A percentile compares a stretch with the other conserved stretches of the same genome.
These are phyloP conservation scores for Zygaena filipendulae DNA, from an alignment of 2,888 invertebrate genomes.

Conservation along the genomic window DNA sequence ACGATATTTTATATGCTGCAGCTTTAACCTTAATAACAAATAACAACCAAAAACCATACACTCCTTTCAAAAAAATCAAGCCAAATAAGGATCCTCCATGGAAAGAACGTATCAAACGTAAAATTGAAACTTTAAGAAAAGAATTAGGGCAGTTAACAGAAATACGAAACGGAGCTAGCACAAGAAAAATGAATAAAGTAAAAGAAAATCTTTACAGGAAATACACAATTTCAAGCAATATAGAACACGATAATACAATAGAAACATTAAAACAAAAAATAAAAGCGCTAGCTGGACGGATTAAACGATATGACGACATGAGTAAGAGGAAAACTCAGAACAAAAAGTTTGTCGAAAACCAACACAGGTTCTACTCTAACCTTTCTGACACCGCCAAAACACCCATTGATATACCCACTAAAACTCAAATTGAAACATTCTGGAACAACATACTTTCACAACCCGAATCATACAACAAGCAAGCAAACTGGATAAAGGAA, in stretches of 20 bases:
- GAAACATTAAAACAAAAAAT: constrained; percentile 5
- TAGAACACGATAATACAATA: constrained; percentile 2
- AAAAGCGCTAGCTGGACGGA: constrained; percentile 3
- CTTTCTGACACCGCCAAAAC: not conserved
- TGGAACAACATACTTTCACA: constrained; percentile 2
- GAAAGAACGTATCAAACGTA: constrained; percentile 4
- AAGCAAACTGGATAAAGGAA: constrained; percentile 3
- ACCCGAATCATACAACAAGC: constrained; percentile 1
- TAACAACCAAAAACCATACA: constrained; percentile 5
- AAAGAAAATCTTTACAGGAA: constrained; percentile 2
- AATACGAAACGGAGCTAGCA: not conserved
- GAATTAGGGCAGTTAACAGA: constrained; percentile 3
- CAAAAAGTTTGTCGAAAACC: not conserved
- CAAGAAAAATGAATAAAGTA: no score
- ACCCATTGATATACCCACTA: not conserved
- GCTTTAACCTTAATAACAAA: constrained; percentile 5
- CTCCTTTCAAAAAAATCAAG: not conserved
- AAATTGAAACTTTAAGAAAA: constrained; percentile 3
- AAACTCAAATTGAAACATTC: not conserved
- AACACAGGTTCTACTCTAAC: constrained; percentile 2
- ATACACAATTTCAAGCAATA: constrained; percentile 1
- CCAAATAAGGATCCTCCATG: constrained; percentile 2
- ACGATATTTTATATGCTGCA: constrained; percentile 4
- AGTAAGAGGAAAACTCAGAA: constrained; percentile 2
- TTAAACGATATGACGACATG: constrained; percentile 1